Evolutionary conservation across 2,888 invertebrate species (phyloP).

Genomic region (Lapara coniferarum): DNA sequence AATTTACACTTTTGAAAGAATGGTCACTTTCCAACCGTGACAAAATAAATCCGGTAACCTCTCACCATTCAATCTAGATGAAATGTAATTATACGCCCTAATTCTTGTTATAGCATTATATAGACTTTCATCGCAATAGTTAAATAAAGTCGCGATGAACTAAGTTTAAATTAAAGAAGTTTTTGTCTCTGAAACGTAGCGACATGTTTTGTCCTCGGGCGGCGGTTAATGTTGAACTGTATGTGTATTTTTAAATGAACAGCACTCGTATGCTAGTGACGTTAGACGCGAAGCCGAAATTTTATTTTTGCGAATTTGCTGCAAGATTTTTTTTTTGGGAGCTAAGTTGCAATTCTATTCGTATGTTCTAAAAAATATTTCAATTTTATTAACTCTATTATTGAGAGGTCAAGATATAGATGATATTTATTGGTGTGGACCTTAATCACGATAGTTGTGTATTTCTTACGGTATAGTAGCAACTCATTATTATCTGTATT

Average conservation of each 20-base stretch:
- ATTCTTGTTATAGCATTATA: neutral
- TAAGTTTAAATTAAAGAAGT: slow-evolving; percentile 23
- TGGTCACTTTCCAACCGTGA: no score
- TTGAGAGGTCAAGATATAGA: no score
- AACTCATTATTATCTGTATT: neutral
- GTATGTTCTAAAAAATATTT: no score
- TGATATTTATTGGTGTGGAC: neutral
- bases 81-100: neutral
- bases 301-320: neutral
- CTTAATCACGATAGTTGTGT: no score
- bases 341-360: no score
- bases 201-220: slow-evolving; percentile 19
- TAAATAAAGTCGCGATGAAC: neutral
- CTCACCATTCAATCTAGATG: no score
- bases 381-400: no score
- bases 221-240: neutral
- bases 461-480: no score
- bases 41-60: no score
- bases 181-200: slow-evolving; percentile 21
- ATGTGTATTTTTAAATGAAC: slow-evolving; percentile 21
- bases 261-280: neutral
- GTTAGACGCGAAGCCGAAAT: neutral
- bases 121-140: neutral
- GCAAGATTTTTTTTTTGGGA: neutral
- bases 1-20: no score